Conservation (phyloP, 2,113 vertebrate genomes). For the Pelvicachromis taeniatus region DNA sequence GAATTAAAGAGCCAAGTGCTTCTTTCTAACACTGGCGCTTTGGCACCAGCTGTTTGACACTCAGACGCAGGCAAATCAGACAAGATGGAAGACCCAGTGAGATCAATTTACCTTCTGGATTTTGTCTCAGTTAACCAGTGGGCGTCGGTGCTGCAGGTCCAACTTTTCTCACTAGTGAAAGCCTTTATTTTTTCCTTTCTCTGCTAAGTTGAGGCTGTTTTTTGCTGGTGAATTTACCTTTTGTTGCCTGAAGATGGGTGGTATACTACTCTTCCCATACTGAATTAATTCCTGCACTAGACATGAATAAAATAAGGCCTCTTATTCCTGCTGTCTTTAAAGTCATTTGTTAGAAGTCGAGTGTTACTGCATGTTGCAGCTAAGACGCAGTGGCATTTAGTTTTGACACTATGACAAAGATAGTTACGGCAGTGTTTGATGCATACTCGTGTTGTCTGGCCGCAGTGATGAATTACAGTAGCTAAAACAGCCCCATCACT, state of each 20-base stretch:
- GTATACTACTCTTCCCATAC: neutral
- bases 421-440: neutral
- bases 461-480: neutral
- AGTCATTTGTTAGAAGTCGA: neutral
- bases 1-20: conserved; percentile 2
- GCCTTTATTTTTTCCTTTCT: neutral
- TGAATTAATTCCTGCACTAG: neutral
- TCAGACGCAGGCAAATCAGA: neutral
- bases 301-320: neutral
- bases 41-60: conserved; percentile 18
- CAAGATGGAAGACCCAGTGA: neutral
- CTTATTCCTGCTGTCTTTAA: neutral
- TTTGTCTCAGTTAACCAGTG: neutral
- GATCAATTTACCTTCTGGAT: neutral
- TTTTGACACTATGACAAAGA: neutral
- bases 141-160: neutral
- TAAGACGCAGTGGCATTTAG: neutral
- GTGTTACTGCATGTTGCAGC: neutral
- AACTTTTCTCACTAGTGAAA: neutral
- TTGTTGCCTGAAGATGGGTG: neutral
- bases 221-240: neutral
- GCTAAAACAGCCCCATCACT: neutral
- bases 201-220: neutral
- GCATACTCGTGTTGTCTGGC: neutral
- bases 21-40: neutral